These are phyloP conservation scores for Sipha flava DNA, from an alignment of 1,140 invertebrate genomes.

Conservation along the genomic window DNA sequence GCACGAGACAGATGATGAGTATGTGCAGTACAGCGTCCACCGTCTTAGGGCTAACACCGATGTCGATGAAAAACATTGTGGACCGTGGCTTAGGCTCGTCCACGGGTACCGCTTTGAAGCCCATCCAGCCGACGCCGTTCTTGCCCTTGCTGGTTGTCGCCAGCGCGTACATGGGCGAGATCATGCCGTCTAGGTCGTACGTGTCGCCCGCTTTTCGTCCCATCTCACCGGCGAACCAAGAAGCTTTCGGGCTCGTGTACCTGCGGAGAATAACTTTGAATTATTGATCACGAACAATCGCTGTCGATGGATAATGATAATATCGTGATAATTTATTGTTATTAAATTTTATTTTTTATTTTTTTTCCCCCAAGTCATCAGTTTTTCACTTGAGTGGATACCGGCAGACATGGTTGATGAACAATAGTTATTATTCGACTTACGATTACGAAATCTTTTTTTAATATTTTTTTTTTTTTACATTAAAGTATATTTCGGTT, in stretches of 20 bases:
- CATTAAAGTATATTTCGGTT: no score
- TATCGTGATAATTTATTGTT: no score
- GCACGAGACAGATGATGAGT: constrained; percentile 6
- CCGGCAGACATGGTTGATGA: no score
- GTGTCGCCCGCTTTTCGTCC: neutral
- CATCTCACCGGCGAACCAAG: neutral
- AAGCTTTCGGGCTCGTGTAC: neutral
- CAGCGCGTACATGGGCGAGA: constrained; percentile 3
- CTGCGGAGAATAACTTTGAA: neutral
- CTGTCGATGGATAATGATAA: no score
- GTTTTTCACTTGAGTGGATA: no score
- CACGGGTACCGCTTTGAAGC: neutral
- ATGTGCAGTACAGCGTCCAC: neutral
- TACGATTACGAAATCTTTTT: no score
- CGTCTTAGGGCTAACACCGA: neutral
- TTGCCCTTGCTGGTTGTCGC: neutral
- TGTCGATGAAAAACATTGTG: neutral
- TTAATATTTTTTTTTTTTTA: no score
- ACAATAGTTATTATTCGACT: no score
- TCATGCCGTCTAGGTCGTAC: neutral
- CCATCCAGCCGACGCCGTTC: neutral
- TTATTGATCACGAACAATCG: no score
- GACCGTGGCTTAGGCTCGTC: neutral
- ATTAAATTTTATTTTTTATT: no score
- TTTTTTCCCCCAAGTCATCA: no score